These are phyloP conservation scores for Galerucella calmariensis DNA, from an alignment of 2,888 invertebrate genomes.

Conservation along the genomic window DNA sequence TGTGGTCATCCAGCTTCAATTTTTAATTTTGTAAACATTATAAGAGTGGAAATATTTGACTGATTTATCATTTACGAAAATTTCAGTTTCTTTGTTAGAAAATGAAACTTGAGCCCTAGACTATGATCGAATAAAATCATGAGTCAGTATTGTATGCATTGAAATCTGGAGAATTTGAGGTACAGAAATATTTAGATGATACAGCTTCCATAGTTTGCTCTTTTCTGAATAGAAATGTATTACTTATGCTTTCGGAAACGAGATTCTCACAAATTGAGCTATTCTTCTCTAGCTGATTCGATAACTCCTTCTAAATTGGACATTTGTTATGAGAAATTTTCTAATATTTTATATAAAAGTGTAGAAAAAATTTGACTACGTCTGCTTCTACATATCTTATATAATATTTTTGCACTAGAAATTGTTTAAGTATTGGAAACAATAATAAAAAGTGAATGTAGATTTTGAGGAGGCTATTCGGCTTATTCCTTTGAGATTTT, in stretches of 20 bases:
- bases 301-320: slow-evolving; percentile 25
- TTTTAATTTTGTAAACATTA: no score
- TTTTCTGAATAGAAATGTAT: slow-evolving; percentile 38
- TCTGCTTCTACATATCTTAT: no score
- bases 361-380: not conserved
- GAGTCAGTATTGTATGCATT: slow-evolving; percentile 42
- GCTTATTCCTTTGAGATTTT: no score
- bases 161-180: slow-evolving; percentile 39
- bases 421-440: no score
- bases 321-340: slow-evolving; percentile 13
- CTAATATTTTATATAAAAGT: slow-evolving; percentile 3
- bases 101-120: not conserved
- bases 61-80: not conserved
- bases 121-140: slow-evolving; percentile 32
- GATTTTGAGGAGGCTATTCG: no score
- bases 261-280: slow-evolving; percentile 24
- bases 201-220: slow-evolving; percentile 31
- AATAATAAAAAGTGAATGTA: no score
- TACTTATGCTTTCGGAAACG: slow-evolving; percentile 35
- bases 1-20: no score
- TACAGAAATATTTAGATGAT: slow-evolving; percentile 34
- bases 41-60: no score
- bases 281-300: slow-evolving; percentile 27
- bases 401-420: no score
- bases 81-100: not conserved